A percentile compares a stretch with the other conserved stretches of the same genome.
Evolutionary conservation across 2,797 vertebrate species (phyloP).

Genomic region (Enteromius trimaculatus): DNA sequence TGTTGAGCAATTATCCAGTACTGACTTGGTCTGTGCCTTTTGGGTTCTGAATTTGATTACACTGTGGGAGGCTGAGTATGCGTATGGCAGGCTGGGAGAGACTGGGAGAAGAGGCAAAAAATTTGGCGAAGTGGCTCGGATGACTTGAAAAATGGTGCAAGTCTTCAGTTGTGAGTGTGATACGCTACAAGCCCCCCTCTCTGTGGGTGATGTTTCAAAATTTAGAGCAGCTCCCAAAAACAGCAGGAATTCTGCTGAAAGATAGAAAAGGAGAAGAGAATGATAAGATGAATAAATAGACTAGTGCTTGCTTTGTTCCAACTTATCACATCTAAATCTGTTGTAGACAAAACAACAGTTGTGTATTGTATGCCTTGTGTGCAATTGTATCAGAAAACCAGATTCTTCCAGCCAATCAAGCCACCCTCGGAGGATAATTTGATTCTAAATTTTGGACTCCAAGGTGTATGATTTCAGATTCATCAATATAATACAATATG

Average conservation of each 20-base stretch:
- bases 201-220: conserved; percentile 34
- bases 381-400: conserved; percentile 19
- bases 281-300: conserved; percentile 34
- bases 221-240: conserved; percentile 34
- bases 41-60: conserved; percentile 43
- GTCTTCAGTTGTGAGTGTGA: conserved; percentile 24
- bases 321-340: conserved; percentile 23
- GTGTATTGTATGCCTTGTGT: background rate
- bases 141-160: conserved; percentile 47
- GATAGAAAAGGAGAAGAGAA: background rate
- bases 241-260: conserved; percentile 20
- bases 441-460: background rate
- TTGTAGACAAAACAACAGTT: conserved; percentile 16
- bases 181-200: background rate
- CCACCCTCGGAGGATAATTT: conserved; percentile 7
- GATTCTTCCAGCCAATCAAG: conserved; percentile 24
- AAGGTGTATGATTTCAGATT: background rate
- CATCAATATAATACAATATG: background rate
- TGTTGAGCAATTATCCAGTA: conserved; percentile 24
- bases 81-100: conserved; percentile 26
- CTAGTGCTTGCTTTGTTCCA: conserved; percentile 32
- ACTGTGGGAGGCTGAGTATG: conserved; percentile 26
- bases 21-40: conserved; percentile 30
- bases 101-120: conserved; percentile 14
- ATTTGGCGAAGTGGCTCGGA: background rate